A percentile compares a stretch with the other conserved stretches of the same genome.
These are phyloP conservation scores for Carpatolechia fugitivella DNA, from an alignment of 2,888 invertebrate species.

Conservation along the genomic window DNA sequence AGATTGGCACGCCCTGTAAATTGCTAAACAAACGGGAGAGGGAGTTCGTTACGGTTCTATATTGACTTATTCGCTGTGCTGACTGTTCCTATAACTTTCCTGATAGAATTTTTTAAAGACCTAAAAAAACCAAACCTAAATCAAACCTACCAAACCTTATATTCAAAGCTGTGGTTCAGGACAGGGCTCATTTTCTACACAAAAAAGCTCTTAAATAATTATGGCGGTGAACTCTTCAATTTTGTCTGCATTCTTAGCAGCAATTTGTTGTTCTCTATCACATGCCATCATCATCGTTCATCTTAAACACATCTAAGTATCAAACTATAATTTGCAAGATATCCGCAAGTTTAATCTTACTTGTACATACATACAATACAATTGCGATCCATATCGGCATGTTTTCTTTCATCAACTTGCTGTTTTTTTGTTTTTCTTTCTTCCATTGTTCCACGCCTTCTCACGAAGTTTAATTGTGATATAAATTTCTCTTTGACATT, in stretches of 20 bases:
- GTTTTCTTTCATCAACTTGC: slow-evolving; percentile 15
- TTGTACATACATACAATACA: not conserved
- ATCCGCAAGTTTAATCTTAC: not conserved
- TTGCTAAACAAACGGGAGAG: slow-evolving; percentile 16
- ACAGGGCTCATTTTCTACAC: too few species aligned
- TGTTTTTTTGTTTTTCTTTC: slow-evolving; percentile 2
- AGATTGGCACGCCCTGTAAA: slow-evolving; percentile 31
- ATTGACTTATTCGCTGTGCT: too few species aligned
- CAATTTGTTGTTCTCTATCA: not conserved
- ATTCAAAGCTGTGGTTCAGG: too few species aligned
- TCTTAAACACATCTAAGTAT: too few species aligned
- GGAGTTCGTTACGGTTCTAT: not conserved
- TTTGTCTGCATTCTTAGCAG: too few species aligned
- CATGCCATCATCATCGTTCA: too few species aligned
- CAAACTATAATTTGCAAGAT: not conserved
- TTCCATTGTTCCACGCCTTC: slow-evolving; percentile 1
- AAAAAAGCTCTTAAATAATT: too few species aligned
- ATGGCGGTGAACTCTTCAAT: too few species aligned
- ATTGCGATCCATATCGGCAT: slow-evolving; percentile 11
- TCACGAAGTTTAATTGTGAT: slow-evolving; percentile 15
- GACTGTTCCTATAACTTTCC: too few species aligned
- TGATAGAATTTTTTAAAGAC: too few species aligned
- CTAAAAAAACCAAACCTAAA: too few species aligned
- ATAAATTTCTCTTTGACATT: slow-evolving; percentile 17
- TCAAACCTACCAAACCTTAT: too few species aligned